Evolutionary conservation across 1,140 invertebrate genomes (phyloP).

Genomic region (Euwallacea fornicatus): DNA sequence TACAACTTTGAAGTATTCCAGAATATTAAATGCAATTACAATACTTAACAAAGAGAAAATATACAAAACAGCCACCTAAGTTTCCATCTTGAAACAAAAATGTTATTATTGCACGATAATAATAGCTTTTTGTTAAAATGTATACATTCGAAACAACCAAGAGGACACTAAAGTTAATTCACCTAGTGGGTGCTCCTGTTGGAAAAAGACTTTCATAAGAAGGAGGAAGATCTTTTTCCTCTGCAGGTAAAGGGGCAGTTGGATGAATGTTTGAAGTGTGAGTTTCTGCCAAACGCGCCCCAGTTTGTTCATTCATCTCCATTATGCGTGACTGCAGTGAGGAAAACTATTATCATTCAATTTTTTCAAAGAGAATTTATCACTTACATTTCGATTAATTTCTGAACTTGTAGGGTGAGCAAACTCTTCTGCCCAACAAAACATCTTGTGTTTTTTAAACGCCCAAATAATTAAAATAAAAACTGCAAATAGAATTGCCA

Average conservation of each 20-base stretch:
- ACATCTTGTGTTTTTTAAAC: constrained; percentile 25
- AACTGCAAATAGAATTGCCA: constrained; percentile 21
- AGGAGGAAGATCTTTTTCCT: constrained; percentile 31
- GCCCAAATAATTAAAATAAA: constrained; percentile 27
- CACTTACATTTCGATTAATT: background rate
- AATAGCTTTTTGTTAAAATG: no score
- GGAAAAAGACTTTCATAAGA: constrained; percentile 33
- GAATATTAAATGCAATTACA: no score
- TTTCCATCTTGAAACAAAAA: no score
- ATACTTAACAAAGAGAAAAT: no score
- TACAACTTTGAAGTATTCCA: no score
- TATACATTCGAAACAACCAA: no score
- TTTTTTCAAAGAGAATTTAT: no score
- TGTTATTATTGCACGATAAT: no score
- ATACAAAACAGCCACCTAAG: no score
- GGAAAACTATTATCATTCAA: no score
- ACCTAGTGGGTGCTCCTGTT: background rate
- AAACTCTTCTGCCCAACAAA: constrained; percentile 28
- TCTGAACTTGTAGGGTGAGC: constrained; percentile 11
- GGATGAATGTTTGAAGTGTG: background rate
- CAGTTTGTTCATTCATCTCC: constrained; percentile 29
- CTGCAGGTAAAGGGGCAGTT: constrained; percentile 2
- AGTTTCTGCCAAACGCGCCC: constrained; percentile 20
- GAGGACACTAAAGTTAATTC: background rate
- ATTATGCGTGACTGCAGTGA: constrained; percentile 16